phyloP scores from a whole-genome alignment of 1,140 invertebrate genomes.

The Notospermus geniculatus region DNA sequence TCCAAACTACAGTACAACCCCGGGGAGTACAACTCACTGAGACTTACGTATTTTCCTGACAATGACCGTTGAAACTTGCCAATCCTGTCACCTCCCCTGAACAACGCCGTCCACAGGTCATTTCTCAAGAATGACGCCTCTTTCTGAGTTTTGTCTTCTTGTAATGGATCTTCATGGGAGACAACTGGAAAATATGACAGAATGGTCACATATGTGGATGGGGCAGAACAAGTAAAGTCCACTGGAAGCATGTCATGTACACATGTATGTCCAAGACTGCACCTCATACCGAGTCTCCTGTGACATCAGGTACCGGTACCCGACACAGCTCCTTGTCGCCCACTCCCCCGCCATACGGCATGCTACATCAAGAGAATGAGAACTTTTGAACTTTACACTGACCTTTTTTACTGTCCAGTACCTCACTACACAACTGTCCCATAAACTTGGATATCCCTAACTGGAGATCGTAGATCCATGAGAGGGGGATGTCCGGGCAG shows the following conservation, averaged over 20 bases:
- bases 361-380: not conserved
- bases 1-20: too few species aligned
- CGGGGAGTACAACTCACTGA: not conserved
- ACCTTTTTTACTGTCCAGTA: conserved; percentile 46
- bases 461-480: conserved; percentile 52
- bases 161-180: conserved; percentile 25
- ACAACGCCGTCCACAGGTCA: conserved; percentile 52
- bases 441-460: conserved; percentile 44
- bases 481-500: conserved; percentile 45
- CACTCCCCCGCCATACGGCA: too few species aligned
- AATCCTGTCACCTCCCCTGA: conserved; percentile 49
- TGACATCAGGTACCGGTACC: too few species aligned
- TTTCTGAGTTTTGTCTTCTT: conserved; percentile 26
- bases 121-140: conserved; percentile 47
- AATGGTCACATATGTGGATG: too few species aligned
- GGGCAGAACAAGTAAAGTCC: too few species aligned
- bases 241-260: too few species aligned
- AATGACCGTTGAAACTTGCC: conserved; percentile 48
- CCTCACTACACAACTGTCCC: conserved; percentile 47
- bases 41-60: conserved; percentile 39
- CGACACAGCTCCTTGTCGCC: too few species aligned
- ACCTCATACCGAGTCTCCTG: too few species aligned
- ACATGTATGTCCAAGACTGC: too few species aligned
- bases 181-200: conserved; percentile 32
- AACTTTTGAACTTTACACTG: conserved; percentile 10